A percentile compares a stretch with the other conserved stretches of the same genome.
Evolutionary conservation across 1,140 invertebrate genomes (phyloP).

Genomic region (Brachionus asplanchnoidis): DNA sequence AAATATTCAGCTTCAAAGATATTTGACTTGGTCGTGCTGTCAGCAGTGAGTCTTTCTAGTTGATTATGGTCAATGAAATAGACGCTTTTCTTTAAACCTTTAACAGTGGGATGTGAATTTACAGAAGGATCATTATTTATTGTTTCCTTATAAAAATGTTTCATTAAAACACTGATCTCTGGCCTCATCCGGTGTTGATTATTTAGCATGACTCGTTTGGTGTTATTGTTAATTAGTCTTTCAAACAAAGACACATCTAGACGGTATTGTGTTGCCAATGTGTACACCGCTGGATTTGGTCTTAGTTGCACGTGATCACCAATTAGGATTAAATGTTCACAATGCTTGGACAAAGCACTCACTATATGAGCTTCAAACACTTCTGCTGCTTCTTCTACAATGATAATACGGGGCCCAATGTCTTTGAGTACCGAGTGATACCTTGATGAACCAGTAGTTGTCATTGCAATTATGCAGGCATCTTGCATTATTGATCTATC

Average conservation of each 20-base stretch:
- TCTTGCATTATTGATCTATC: conserved; percentile 41
- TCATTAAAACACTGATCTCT: conserved; percentile 48
- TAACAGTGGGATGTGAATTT: conserved; percentile 46
- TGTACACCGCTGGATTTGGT: conserved; percentile 63
- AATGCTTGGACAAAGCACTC: conserved; percentile 40
- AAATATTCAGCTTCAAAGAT: conserved; percentile 52
- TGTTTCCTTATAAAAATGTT: conserved; percentile 39
- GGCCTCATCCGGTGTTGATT: conserved; percentile 52
- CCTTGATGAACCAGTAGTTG: conserved; percentile 70
- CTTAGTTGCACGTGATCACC: conserved; percentile 66
- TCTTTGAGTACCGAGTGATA: conserved; percentile 60
- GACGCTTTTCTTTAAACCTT: conserved; percentile 52
- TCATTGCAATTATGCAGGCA: conserved; percentile 63
- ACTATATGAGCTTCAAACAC: conserved; percentile 44
- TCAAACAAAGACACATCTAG: conserved; percentile 71
- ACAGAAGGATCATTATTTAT: conserved; percentile 51
- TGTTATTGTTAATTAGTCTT: conserved; percentile 63
- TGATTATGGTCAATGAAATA: conserved; percentile 54
- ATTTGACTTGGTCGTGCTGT: conserved; percentile 52
- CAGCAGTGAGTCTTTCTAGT: conserved; percentile 47
- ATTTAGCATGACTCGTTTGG: conserved; percentile 54
- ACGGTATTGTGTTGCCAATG: conserved; percentile 61
- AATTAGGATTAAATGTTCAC: conserved; percentile 45
- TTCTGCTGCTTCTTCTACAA: conserved; percentile 45
- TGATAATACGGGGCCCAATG: conserved; percentile 43